Percentiles rank a stretch among this genome's conserved stretches.
Conservation (phyloP, 2,888 invertebrate genomes). For the Arrhopalites spinosus region DNA sequence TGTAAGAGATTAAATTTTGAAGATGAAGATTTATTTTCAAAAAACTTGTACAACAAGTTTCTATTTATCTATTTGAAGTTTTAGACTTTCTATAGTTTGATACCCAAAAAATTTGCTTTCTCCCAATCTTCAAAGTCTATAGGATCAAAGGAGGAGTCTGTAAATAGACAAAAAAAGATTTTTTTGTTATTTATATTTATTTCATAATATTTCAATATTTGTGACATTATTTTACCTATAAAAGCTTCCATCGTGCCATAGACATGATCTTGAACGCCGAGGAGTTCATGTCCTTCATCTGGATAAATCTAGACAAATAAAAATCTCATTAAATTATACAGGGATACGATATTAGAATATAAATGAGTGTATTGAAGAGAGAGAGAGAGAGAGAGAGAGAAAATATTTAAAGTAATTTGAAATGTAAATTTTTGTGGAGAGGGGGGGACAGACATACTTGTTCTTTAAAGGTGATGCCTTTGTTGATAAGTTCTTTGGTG, state of each 20-base stretch:
- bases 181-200: too few relatives aligned
- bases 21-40: too few relatives aligned
- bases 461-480: conserved; percentile 80
- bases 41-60: too few relatives aligned
- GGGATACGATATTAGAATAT: too few relatives aligned
- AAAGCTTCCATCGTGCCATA: conserved; percentile 85
- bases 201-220: too few relatives aligned
- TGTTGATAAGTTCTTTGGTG: conserved; percentile 78
- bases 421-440: neutral
- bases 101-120: conserved; percentile 59
- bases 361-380: too few relatives aligned
- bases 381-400: too few relatives aligned
- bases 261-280: conserved; percentile 75
- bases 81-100: conserved; percentile 50
- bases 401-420: too few relatives aligned
- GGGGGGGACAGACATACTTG: conserved; percentile 65
- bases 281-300: conserved; percentile 79
- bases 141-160: conserved; percentile 77
- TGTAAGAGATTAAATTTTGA: too few relatives aligned
- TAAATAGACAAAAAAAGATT: too few relatives aligned
- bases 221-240: conserved; percentile 60
- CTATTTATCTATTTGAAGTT: too few relatives aligned
- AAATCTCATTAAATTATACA: neutral
- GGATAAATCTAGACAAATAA: conserved; percentile 73
- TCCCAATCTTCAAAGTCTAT: conserved; percentile 74